Conservation (phyloP, 64 coral and sea anemone species). For the Actinia tenebrosa region DNA sequence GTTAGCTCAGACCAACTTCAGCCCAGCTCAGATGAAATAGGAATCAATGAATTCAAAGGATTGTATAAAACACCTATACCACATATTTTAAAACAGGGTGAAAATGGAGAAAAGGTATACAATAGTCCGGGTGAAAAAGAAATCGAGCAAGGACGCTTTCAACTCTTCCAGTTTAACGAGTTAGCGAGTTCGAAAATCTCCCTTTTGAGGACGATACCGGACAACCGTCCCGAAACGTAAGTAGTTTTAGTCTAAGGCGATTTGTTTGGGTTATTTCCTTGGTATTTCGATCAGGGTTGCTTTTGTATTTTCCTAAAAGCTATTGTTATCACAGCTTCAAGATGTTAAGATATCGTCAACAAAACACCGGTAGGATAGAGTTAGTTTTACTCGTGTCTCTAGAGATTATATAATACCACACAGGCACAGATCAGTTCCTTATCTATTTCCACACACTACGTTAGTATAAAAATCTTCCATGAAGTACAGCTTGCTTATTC, state of each 20-base stretch:
- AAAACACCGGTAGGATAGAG: not conserved
- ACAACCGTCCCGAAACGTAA: conserved; percentile 82
- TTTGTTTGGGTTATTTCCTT: conserved; percentile 14
- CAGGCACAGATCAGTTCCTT: not conserved
- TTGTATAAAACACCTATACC: conserved; percentile 54
- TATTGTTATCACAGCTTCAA: conserved; percentile 3
- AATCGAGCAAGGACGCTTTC: conserved; percentile 57
- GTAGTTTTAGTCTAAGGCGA: not conserved
- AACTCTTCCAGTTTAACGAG: conserved; percentile 88
- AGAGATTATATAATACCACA: too few species aligned
- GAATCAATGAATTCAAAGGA: conserved; percentile 58
- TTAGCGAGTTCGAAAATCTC: conserved; percentile 85
- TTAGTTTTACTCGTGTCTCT: not conserved
- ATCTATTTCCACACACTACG: not conserved
- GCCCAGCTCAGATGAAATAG: not conserved
- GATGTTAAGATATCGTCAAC: not conserved
- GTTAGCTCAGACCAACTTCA: not conserved
- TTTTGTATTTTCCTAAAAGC: not conserved
- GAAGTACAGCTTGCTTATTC: not conserved
- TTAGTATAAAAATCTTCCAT: too few species aligned
- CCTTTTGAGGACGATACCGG: conserved; percentile 74
- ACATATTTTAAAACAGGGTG: conserved; percentile 33
- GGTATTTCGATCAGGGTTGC: not conserved
- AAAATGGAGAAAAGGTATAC: conserved; percentile 56
- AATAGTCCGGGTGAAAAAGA: conserved; percentile 42